Evolutionary conservation across 2,113 vertebrate species (phyloP).

Genomic region (Glaucomys volans): DNA sequence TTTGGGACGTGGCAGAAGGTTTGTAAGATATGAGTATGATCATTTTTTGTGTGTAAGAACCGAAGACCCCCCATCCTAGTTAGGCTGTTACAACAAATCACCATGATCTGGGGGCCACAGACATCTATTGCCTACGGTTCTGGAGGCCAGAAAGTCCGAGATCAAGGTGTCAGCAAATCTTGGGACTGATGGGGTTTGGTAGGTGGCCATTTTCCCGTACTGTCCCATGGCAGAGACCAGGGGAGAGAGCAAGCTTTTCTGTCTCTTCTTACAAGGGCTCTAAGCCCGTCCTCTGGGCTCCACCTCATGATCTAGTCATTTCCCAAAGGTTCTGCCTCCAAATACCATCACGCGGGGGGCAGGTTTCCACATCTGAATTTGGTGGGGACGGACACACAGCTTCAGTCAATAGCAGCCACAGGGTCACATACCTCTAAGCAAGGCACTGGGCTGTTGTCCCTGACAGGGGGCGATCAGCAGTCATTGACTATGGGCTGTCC

Average conservation of each 20-base stretch:
- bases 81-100: neutral
- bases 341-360: no score
- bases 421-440: no score
- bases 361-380: no score
- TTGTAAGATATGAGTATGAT: neutral
- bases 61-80: neutral
- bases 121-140: neutral
- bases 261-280: no score
- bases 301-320: no score
- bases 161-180: neutral
- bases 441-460: neutral
- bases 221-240: neutral
- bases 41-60: neutral
- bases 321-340: no score
- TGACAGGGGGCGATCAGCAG: no score
- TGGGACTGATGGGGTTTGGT: neutral
- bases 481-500: no score
- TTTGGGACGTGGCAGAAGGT: constrained; percentile 90
- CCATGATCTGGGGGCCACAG: neutral
- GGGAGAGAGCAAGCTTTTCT: no score
- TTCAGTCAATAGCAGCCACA: no score
- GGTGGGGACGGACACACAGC: no score
- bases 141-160: neutral
- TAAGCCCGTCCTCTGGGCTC: no score
- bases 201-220: neutral